Conservation (phyloP, 2,113 vertebrate species). For the Natator depressus region DNA sequence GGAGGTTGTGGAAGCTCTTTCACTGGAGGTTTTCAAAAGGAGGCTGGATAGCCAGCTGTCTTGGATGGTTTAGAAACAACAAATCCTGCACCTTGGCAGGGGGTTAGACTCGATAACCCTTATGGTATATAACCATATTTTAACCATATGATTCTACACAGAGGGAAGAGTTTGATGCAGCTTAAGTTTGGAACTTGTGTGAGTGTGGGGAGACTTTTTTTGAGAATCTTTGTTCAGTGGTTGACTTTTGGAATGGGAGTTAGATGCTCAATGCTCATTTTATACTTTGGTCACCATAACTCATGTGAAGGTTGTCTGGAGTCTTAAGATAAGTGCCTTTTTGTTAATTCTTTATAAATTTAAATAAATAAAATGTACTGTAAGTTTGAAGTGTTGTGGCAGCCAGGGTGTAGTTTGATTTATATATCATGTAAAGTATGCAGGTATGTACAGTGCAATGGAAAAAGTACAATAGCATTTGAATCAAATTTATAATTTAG, state of each 20-base stretch:
- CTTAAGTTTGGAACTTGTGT: no score
- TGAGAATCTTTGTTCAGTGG: background rate
- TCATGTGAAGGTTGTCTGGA: background rate
- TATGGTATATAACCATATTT: no score
- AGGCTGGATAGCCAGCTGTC: no score
- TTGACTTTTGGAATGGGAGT: background rate
- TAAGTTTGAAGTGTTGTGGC: background rate
- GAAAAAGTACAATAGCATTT: background rate
- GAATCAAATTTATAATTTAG: background rate
- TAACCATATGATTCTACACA: no score
- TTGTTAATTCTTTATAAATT: background rate
- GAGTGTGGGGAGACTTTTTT: no score
- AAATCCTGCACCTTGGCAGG: no score
- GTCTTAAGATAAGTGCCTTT: background rate
- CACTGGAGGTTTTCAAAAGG: background rate
- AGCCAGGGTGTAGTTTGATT: background rate
- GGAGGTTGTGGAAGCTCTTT: no score
- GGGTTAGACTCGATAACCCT: no score
- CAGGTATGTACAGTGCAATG: accelerated
- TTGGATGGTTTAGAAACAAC: background rate
- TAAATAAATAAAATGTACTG: no score
- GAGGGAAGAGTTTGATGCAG: background rate
- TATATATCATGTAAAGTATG: background rate
- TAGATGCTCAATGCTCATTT: background rate
- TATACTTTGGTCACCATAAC: background rate